phyloP scores from a whole-genome alignment of 2,113 vertebrate species.

The Dendrocopos noguchii region DNA sequence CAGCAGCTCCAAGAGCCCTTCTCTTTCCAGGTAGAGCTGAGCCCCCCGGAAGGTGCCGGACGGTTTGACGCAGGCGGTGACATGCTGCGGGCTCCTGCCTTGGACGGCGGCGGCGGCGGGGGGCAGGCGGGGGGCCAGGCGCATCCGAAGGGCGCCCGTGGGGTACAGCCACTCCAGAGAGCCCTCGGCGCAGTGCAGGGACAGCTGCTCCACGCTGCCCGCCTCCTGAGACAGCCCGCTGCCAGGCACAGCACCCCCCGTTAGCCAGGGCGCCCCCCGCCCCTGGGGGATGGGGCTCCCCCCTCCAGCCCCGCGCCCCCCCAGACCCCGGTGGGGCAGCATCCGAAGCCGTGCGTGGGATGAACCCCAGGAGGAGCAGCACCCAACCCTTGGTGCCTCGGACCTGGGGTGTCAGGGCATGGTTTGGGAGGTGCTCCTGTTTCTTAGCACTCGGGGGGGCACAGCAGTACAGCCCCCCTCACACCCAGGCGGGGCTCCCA shows the following conservation, averaged over 20 bases:
- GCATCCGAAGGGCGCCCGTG: conserved; percentile 86
- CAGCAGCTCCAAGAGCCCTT: conserved; percentile 86
- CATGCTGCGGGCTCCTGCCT: conserved; percentile 58
- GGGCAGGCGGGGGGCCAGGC: conserved; percentile 84
- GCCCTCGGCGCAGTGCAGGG: conserved; percentile 87
- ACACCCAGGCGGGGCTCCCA: neutral
- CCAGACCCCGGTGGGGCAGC: rapidly evolving
- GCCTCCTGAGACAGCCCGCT: conserved; percentile 90
- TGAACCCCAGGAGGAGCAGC: neutral
- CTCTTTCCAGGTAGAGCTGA: conserved; percentile 90
- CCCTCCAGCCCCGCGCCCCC: too few species aligned
- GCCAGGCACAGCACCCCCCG: neutral
- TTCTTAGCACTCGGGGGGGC: rapidly evolving
- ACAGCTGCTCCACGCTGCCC: conserved; percentile 90
- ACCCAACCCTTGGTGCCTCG: rapidly evolving
- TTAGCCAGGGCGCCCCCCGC: neutral
- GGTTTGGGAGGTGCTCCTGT: neutral
- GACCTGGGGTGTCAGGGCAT: neutral
- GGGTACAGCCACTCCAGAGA: conserved; percentile 91
- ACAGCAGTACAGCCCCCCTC: neutral
- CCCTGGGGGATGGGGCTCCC: rapidly evolving
- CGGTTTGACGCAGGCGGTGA: conserved; percentile 87
- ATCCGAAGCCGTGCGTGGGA: too few species aligned
- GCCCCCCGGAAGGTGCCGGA: conserved; percentile 84
- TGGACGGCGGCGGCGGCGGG: conserved; percentile 59